Percentiles rank a stretch among this genome's conserved stretches.
Conservation (phyloP, 2,888 invertebrate species). For the Cenopis cana region DNA sequence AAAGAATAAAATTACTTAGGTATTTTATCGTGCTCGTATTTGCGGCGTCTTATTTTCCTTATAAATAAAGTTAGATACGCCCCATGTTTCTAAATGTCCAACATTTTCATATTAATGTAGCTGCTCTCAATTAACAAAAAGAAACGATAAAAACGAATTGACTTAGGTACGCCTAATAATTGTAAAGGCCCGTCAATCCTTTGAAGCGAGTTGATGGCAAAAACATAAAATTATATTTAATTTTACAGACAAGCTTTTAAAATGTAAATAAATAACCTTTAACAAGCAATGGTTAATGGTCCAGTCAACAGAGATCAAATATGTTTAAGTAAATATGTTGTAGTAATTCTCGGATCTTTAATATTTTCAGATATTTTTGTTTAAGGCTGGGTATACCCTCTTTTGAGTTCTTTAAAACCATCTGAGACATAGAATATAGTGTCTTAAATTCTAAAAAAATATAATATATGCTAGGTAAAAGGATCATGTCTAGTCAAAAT, state of each 20-base stretch:
- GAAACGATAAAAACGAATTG: background rate
- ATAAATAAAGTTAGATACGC: too few species aligned
- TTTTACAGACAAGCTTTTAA: slow-evolving; percentile 22
- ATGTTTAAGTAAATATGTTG: background rate
- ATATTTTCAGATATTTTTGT: background rate
- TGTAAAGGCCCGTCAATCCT: background rate
- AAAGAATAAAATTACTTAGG: too few species aligned
- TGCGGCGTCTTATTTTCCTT: too few species aligned
- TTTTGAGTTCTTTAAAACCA: too few species aligned
- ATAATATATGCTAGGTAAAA: too few species aligned
- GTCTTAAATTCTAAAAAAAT: too few species aligned
- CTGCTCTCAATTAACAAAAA: background rate
- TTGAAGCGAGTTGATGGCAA: background rate
- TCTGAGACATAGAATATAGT: too few species aligned
- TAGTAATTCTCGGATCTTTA: background rate
- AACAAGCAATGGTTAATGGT: background rate
- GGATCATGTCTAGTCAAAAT: too few species aligned
- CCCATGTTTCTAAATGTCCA: background rate
- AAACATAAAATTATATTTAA: slow-evolving; percentile 8
- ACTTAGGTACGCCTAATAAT: background rate
- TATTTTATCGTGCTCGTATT: too few species aligned
- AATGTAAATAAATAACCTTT: slow-evolving; percentile 31
- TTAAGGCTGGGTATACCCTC: too few species aligned
- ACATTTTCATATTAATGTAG: background rate
- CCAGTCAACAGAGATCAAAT: background rate